Conservation (phyloP, 2,113 vertebrate genomes). For the Prunella fulvescens region DNA sequence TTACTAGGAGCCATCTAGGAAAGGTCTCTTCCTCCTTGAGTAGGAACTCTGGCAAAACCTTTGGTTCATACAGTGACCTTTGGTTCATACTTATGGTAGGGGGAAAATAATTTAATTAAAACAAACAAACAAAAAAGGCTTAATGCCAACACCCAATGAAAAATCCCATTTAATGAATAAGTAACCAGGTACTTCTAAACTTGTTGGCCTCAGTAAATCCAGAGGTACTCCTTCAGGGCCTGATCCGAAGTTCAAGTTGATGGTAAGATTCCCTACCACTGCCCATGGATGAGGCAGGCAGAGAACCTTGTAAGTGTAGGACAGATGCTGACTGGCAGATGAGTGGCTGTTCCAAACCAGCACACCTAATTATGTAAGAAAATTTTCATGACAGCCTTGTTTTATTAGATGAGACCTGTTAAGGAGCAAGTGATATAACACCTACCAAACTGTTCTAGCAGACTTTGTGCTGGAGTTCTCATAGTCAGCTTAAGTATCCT, state of each 20-base stretch:
- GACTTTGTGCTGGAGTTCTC: not conserved
- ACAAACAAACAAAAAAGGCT: not conserved
- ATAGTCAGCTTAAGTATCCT: not conserved
- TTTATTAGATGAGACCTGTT: not conserved
- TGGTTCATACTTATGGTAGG: rapidly evolving
- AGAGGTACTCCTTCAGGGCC: not conserved
- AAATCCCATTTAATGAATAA: not conserved
- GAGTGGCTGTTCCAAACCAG: not conserved
- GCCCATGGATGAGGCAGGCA: not conserved
- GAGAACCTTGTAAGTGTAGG: not conserved
- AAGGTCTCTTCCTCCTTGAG: not conserved
- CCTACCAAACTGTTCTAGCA: not conserved
- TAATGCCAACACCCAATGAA: not conserved
- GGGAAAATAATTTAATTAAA: not conserved
- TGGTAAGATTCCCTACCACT: not conserved
- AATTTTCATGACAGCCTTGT: not conserved
- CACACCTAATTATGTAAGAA: not conserved
- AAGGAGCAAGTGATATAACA: not conserved
- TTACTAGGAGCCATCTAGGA: not conserved
- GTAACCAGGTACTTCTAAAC: not conserved
- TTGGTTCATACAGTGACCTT: not conserved
- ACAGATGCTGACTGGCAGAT: not conserved
- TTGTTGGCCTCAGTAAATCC: not conserved
- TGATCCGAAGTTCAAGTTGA: not conserved
- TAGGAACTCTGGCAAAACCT: not conserved